These are phyloP conservation scores for Phrynosoma platyrhinos DNA, from an alignment of 2,113 vertebrate genomes.

Conservation along the genomic window DNA sequence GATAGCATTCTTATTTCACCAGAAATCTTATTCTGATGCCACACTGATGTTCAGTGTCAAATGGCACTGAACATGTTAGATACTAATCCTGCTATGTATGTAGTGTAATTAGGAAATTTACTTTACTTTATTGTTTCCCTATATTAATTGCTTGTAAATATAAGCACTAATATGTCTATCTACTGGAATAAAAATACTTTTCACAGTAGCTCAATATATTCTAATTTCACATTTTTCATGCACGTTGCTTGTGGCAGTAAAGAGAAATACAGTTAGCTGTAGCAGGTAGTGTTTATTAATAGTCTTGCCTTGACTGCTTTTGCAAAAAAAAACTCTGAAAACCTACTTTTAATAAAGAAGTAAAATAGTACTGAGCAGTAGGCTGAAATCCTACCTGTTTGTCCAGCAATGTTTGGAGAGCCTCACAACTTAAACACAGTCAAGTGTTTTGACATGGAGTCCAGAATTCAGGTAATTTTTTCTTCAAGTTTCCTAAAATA, in stretches of 20 bases:
- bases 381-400: conserved; percentile 54
- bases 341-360: conserved; percentile 46
- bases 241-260: conserved; percentile 74
- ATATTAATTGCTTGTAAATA: not conserved
- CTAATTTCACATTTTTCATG: conserved; percentile 64
- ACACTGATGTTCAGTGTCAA: not conserved
- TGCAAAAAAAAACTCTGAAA: conserved; percentile 54
- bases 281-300: conserved; percentile 68
- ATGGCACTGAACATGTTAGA: conserved; percentile 37
- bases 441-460: conserved; percentile 63
- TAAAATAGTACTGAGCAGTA: conserved; percentile 35
- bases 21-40: conserved; percentile 11
- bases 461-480: conserved; percentile 77
- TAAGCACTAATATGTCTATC: conserved; percentile 44
- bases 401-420: conserved; percentile 67
- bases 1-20: not conserved
- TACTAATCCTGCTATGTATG: conserved; percentile 27
- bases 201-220: conserved; percentile 37
- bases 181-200: conserved; percentile 43
- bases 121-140: not conserved
- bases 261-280: conserved; percentile 61
- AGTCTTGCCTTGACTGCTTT: conserved; percentile 66
- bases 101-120: not conserved
- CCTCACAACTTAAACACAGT: conserved; percentile 68
- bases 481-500: conserved; percentile 51